Conservation (phyloP, 2,113 vertebrate species). For the Phyllostomus hastatus region DNA sequence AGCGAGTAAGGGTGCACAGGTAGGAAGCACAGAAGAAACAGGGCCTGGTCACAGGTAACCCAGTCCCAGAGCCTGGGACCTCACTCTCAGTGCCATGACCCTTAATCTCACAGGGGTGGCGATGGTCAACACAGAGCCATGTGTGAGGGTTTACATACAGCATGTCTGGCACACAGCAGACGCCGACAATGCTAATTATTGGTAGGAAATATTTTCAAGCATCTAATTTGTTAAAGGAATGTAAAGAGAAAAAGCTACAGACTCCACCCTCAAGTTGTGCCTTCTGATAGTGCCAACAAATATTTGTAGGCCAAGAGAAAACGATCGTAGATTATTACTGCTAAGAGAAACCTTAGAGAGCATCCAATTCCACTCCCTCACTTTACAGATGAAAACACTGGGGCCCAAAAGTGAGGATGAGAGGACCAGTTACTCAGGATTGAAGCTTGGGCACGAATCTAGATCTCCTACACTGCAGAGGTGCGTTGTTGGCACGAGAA, state of each 20-base stretch:
- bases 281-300: background rate
- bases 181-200: background rate
- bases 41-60: background rate
- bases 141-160: background rate
- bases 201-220: background rate
- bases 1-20: background rate
- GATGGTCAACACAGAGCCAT: background rate
- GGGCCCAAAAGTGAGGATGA: background rate
- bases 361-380: background rate
- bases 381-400: background rate
- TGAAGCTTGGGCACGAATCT: background rate
- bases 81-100: background rate
- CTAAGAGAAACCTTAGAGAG: background rate
- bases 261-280: background rate
- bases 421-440: background rate
- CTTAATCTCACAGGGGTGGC: background rate
- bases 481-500: background rate
- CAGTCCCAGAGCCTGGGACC: background rate
- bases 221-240: background rate
- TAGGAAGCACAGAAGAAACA: background rate
- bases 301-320: background rate
- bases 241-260: background rate
- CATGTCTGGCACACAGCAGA: background rate
- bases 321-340: background rate
- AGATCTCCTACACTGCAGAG: background rate